Conservation (phyloP, 2,797 vertebrate genomes). For the Yasuhikotakia modesta region DNA sequence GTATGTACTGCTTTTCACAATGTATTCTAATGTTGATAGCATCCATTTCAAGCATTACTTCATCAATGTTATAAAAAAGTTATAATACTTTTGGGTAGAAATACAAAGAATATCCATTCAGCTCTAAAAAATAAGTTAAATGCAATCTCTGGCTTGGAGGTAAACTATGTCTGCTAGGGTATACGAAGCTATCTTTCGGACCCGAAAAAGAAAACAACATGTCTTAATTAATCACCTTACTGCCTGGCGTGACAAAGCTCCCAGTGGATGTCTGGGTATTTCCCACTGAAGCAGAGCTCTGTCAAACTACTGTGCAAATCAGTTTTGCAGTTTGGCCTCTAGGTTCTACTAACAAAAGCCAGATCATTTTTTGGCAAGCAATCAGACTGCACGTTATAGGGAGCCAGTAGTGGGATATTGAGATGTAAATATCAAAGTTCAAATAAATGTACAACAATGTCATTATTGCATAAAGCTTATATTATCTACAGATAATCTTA, state of each 20-base stretch:
- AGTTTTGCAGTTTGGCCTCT: background rate
- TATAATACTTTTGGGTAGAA: constrained; percentile 1
- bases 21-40: constrained; percentile 1
- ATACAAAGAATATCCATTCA: constrained; percentile 5
- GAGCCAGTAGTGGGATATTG: constrained; percentile 1
- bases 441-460: constrained; percentile 23
- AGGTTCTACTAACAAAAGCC: background rate
- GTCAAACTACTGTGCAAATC: constrained; percentile 23
- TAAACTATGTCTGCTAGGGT: background rate
- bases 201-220: constrained; percentile 13
- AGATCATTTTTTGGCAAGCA: background rate
- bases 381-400: background rate
- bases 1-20: background rate
- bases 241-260: constrained; percentile 30
- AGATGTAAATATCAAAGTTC: constrained; percentile 37
- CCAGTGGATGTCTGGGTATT: constrained; percentile 18
- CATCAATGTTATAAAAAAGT: background rate
- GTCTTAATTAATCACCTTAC: constrained; percentile 31
- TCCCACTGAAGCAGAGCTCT: background rate
- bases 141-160: background rate
- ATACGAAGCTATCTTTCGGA: constrained; percentile 11
- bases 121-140: background rate
- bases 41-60: constrained; percentile 5
- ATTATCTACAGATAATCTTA: constrained; percentile 32
- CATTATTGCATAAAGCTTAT: constrained; percentile 20